These are phyloP conservation scores for Leptogaster cylindrica DNA, from an alignment of 2,888 invertebrate genomes.

Conservation along the genomic window DNA sequence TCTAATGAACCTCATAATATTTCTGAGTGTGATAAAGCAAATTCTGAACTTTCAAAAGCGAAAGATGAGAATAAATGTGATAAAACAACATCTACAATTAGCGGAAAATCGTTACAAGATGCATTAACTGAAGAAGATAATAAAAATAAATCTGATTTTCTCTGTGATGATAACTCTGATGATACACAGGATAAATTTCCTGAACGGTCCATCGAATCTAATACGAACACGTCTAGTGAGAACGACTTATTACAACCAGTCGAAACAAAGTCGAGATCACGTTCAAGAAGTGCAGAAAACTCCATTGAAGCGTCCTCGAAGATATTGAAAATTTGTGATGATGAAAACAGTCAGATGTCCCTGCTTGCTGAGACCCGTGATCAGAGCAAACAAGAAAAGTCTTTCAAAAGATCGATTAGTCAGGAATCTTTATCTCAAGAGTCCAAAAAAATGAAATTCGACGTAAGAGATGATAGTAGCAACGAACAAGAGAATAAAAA, in stretches of 20 bases:
- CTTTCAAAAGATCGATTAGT: slow-evolving; percentile 8
- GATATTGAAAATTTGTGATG: background rate
- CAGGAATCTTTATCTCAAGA: slow-evolving; percentile 9
- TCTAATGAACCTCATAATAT: no score
- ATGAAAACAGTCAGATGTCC: background rate
- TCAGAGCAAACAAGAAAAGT: slow-evolving; percentile 2
- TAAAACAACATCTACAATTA: no score
- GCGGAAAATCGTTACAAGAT: slow-evolving; percentile 25
- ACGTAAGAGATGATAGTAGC: slow-evolving; percentile 16
- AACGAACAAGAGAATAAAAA: background rate
- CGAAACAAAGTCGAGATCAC: slow-evolving; percentile 23
- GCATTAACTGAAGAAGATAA: no score
- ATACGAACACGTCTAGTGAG: slow-evolving; percentile 40
- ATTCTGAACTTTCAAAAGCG: no score
- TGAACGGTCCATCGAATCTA: slow-evolving; percentile 49
- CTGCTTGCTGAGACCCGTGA: background rate
- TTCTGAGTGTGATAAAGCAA: no score
- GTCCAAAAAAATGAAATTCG: slow-evolving; percentile 24
- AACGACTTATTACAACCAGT: slow-evolving; percentile 40
- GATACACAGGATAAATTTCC: slow-evolving; percentile 57
- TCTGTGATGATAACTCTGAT: slow-evolving; percentile 59
- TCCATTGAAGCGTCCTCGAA: slow-evolving; percentile 30
- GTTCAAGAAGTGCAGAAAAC: no score
- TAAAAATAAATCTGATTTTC: no score
- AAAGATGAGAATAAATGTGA: background rate